Evolutionary conservation across 2,797 vertebrate species (phyloP), one percentile per base, ranked within the genome.

Genomic region (Sebastolobus alascanus): DNA sequence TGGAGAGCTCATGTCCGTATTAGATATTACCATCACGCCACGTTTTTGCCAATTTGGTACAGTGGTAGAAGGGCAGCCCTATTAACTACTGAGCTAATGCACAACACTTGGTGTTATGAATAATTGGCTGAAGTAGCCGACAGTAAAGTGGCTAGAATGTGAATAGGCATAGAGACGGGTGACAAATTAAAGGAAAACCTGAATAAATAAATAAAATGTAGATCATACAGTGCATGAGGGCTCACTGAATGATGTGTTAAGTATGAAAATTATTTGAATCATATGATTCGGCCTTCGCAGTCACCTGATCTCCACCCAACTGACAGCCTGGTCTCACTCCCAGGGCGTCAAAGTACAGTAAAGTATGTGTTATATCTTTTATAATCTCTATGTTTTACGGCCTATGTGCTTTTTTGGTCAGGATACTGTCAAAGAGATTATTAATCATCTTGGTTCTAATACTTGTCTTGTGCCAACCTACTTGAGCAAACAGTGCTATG

Each of bases 41-140:
- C 22, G 31, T 31, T 73, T 86, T 85, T 68, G 46, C 37, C 58
- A 66, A 73, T 73, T 27, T 63, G 60, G 64, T 37, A 20, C 58
- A 60, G 20, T 76, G 56, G 68, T 58, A 63, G 63, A 70, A 70
- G 27, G 68, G 54, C 31, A 84, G 31, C n/a, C 25, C 37, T 63
- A 66, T 82, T 73, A 79, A 73, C 50, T n/a, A 73, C 43, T 73
- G 61, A 77, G 67, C 61, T 80, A 71, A 77, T 64, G 54, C 52
- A 52, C 22, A 75, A 75, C 59, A 46, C 33, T 76, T 65, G 64
- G 22, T 73, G 52, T 50, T 55, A 63, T 59, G 40, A 75, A 73
- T 65, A 76, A 73, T 13, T 52, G 52, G 31, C 29, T 76, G 40
- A 75, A 69, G 18, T 22, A n/a, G 50, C 2, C 4, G 8, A 29